Conservation (phyloP, 2,888 invertebrate species). For the Scelioninae gen. 1 region DNA sequence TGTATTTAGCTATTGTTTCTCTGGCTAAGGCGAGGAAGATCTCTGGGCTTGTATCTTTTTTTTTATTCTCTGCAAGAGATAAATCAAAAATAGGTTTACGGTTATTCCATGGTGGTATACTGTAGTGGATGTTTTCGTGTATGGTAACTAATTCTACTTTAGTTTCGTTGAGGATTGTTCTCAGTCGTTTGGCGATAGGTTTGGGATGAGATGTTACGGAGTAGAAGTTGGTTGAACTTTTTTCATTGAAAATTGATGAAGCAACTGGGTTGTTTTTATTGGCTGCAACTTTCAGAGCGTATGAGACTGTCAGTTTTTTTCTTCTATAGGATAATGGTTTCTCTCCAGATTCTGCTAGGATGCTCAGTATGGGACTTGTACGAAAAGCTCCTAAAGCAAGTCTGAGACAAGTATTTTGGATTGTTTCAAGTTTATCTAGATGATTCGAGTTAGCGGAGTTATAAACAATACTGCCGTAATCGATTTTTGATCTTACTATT, state of each 20-base stretch:
- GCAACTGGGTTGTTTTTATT: not conserved
- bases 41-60: too few relatives aligned
- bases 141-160: not conserved
- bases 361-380: not conserved
- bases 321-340: not conserved
- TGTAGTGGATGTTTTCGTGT: not conserved
- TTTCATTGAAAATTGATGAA: not conserved
- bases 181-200: not conserved
- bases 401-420: not conserved
- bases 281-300: not conserved
- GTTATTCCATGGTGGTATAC: not conserved
- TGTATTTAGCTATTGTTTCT: too few relatives aligned
- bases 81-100: not conserved
- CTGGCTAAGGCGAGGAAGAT: too few relatives aligned
- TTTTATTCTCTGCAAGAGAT: too few relatives aligned
- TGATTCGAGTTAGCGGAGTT: not conserved
- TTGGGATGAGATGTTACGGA: not conserved
- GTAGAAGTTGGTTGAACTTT: not conserved
- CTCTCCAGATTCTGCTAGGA: not conserved
- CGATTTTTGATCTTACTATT: not conserved
- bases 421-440: not conserved
- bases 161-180: not conserved
- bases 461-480: constrained; percentile 4
- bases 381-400: not conserved
- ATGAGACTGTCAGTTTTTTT: not conserved